Evolutionary conservation across 2,797 vertebrate genomes (phyloP).

Genomic region (Myoxocephalus aenaeus): DNA sequence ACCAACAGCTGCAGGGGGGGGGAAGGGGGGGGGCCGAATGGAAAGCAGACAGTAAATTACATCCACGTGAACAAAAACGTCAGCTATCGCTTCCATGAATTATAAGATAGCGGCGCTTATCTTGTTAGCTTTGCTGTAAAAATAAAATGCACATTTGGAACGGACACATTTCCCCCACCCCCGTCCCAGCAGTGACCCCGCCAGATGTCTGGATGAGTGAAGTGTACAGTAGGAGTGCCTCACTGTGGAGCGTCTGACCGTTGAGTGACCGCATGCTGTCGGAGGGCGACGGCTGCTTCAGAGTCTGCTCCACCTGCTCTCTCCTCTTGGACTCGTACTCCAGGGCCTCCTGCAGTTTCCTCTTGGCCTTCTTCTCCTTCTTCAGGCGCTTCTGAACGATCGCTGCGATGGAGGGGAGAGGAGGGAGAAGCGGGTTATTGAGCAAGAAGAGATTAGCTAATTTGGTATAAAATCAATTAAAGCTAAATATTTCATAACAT

Average conservation of each 20-base stretch:
- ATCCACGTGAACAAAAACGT: not conserved
- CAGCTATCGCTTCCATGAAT: not conserved
- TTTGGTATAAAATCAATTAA: conserved; percentile 65
- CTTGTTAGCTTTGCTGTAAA: not conserved
- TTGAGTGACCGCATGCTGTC: conserved; percentile 97
- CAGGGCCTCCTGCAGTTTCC: conserved; percentile 99
- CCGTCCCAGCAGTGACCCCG: not conserved
- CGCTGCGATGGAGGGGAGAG: conserved; percentile 75
- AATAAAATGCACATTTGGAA: not conserved
- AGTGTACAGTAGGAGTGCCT: conserved; percentile 25
- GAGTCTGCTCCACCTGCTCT: conserved; percentile 94
- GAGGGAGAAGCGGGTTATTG: conserved; percentile 27
- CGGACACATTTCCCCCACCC: not conserved
- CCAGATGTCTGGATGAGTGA: not conserved
- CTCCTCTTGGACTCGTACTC: conserved; percentile 98
- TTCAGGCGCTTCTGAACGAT: conserved; percentile 99
- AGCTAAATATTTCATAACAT: conserved; percentile 71
- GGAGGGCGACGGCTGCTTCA: conserved; percentile 96
- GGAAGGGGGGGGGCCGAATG: not conserved
- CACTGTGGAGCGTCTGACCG: conserved; percentile 86
- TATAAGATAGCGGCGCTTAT: not conserved
- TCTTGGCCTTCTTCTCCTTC: conserved; percentile 99
- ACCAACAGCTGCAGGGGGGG: not conserved
- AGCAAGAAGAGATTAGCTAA: conserved; percentile 32
- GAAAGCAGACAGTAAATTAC: not conserved